Evolutionary conservation across 2,888 invertebrate genomes (phyloP), one percentile per base, ranked within the genome.

Genomic region (Amblyjoppa fuscipennis): DNA sequence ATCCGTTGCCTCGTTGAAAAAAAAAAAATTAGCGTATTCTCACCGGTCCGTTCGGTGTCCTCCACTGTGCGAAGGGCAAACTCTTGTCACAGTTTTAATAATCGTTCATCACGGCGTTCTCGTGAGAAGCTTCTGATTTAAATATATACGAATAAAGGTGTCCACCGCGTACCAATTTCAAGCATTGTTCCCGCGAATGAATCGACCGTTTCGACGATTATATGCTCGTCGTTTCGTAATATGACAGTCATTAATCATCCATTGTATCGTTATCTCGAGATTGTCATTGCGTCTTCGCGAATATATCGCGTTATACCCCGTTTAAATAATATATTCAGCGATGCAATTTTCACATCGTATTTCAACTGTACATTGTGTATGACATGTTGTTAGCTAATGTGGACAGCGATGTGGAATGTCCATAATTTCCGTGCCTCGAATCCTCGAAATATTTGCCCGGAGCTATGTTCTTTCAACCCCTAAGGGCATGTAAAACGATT

Each of bases 401-500:
- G 16, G 6, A 6, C 16, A 34, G 31, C n/a, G n/a, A 3, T 34
- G 34, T 6, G 34, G 34, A 64, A 64, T 34, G 28, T 64, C 34
- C 7, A 6, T 34, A 64, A 64, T 64, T 34, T n/a, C 7, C n/a
- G n/a, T 64, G 34, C 16, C 64, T 34, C 34, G 64, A 64, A 64
- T 34, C 3, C 34, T 13, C 64, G 34, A n/a, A 34, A 16, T 34
- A 64, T 64, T 64, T 64, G 6, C 6, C 7, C 64, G 1, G 20
- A 20, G 5, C 31, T 64, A 31, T 31, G 13, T n/a, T 64, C 64
- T 64, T 34, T 31, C 34, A 25, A 5, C 64, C 31, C 16, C 16
- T 31, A n/a, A 64, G 64, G 16, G 34, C 34, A 31, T 16, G 31
- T 64, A 64, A 34, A 34, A 64, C 64, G 34, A 64, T 64, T 64